Conservation (phyloP, 2,888 invertebrate genomes). For the Conops quadrifasciatus region DNA sequence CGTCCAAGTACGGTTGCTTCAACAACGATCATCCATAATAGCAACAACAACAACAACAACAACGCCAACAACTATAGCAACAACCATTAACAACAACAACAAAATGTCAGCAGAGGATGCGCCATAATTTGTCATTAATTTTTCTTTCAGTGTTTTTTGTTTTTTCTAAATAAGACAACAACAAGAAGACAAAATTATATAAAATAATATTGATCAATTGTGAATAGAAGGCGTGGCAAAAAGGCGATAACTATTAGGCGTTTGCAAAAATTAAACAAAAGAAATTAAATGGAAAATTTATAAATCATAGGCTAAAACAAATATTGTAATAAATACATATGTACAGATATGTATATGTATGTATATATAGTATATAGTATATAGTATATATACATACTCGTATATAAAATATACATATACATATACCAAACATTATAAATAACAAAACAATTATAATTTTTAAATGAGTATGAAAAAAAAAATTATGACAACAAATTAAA, state of each 20-base stretch:
- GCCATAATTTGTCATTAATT: slow-evolving; percentile 22
- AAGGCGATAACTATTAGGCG: not conserved
- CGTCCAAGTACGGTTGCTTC: no score
- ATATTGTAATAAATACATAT: no score
- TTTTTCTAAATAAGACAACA: slow-evolving; percentile 39
- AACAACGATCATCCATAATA: not conserved
- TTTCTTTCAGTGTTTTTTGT: not conserved
- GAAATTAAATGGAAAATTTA: slow-evolving; percentile 38
- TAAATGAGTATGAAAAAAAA: slow-evolving; percentile 21
- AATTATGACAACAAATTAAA: not conserved
- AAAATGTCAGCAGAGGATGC: slow-evolving; percentile 20
- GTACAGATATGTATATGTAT: slow-evolving; percentile 20
- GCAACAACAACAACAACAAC: slow-evolving; percentile 14
- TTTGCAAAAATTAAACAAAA: not conserved
- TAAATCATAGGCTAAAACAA: slow-evolving; percentile 22
- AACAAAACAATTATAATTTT: slow-evolving; percentile 37
- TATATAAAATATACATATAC: slow-evolving; percentile 41
- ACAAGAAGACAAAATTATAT: slow-evolving; percentile 40
- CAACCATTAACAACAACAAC: slow-evolving; percentile 9
- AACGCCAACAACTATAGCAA: not conserved
- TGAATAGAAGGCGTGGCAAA: slow-evolving; percentile 15
- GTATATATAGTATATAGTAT: slow-evolving; percentile 18
- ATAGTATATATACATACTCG: slow-evolving; percentile 16
- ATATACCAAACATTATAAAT: slow-evolving; percentile 56
- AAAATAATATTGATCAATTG: slow-evolving; percentile 14